Percentiles rank a stretch among this genome's conserved stretches.
phyloP scores from a whole-genome alignment of 2,888 invertebrate species.

The Hermodice carunculata region DNA sequence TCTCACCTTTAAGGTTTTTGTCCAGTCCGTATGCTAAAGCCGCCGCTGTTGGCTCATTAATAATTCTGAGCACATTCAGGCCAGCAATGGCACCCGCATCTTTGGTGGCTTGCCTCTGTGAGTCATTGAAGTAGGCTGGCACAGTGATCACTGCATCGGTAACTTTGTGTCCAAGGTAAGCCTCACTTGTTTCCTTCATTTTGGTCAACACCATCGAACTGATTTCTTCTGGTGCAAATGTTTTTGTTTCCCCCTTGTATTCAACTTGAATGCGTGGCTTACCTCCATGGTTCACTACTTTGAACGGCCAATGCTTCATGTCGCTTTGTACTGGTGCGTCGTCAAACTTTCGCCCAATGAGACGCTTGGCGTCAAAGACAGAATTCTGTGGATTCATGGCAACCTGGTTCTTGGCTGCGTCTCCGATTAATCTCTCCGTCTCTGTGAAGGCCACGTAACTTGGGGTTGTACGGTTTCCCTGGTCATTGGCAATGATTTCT shows the following conservation, averaged over 20 bases:
- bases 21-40: conserved; percentile 75
- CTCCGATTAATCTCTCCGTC: conserved; percentile 67
- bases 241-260: conserved; percentile 85
- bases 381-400: conserved; percentile 41
- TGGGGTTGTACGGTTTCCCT: conserved; percentile 79
- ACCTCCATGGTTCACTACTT: conserved; percentile 36
- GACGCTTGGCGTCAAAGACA: conserved; percentile 41
- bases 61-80: conserved; percentile 71
- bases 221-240: conserved; percentile 90
- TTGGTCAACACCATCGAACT: conserved; percentile 92
- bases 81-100: conserved; percentile 69
- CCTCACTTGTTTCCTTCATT: conserved; percentile 79
- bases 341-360: conserved; percentile 42
- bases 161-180: conserved; percentile 75
- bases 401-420: conserved; percentile 70
- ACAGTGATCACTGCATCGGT: conserved; percentile 61
- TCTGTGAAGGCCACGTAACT: conserved; percentile 79
- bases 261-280: conserved; percentile 67
- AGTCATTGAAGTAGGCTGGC: conserved; percentile 68
- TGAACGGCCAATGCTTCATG: conserved; percentile 48
- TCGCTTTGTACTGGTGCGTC: conserved; percentile 42
- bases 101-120: conserved; percentile 74
- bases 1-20: conserved; percentile 71
- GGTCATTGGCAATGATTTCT: conserved; percentile 71
- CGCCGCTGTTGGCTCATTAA: conserved; percentile 75